These are phyloP conservation scores for Drosophila buzzatii DNA, from an alignment of 2,888 invertebrate species.

Conservation along the genomic window DNA sequence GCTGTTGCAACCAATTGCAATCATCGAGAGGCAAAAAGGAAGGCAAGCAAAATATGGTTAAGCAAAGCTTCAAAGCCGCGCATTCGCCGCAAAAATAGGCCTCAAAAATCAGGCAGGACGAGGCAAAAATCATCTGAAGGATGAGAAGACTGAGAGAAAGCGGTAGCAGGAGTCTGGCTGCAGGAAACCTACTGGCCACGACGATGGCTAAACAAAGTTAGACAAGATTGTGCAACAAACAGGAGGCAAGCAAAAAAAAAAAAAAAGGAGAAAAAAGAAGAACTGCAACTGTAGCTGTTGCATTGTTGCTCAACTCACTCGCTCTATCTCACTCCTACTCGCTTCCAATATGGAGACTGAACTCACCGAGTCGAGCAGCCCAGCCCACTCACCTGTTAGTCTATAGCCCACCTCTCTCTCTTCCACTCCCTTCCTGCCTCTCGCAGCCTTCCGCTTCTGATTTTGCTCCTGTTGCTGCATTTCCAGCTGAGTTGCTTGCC, in stretches of 20 bases:
- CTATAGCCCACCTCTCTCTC: slow-evolving; percentile 9
- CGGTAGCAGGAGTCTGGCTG: slow-evolving; percentile 15
- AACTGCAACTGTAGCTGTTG: slow-evolving; percentile 60
- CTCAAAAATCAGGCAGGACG: slow-evolving; percentile 64
- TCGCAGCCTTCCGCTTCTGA: slow-evolving; percentile 11
- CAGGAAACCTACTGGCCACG: slow-evolving; percentile 37
- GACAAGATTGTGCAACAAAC: slow-evolving; percentile 80
- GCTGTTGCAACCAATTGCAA: slow-evolving; percentile 56
- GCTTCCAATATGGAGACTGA: slow-evolving; percentile 24
- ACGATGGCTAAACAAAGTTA: slow-evolving; percentile 77
- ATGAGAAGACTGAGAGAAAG: neutral
- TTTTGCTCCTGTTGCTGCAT: slow-evolving; percentile 47
- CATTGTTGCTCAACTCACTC: slow-evolving; percentile 42
- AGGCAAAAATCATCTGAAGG: slow-evolving; percentile 67
- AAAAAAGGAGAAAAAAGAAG: neutral
- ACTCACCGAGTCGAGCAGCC: slow-evolving; percentile 26
- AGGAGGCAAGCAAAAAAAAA: slow-evolving; percentile 17
- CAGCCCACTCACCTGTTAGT: slow-evolving; percentile 77
- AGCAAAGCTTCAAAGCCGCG: slow-evolving; percentile 41
- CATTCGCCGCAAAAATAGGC: slow-evolving; percentile 42
- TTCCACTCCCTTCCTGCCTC: neutral
- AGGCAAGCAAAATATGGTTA: slow-evolving; percentile 48
- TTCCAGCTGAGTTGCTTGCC: slow-evolving; percentile 71
- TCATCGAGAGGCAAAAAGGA: slow-evolving; percentile 26
- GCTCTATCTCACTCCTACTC: neutral